Evolutionary conservation across 2,888 invertebrate genomes (phyloP).

Genomic region (Tribolium freemani): DNA sequence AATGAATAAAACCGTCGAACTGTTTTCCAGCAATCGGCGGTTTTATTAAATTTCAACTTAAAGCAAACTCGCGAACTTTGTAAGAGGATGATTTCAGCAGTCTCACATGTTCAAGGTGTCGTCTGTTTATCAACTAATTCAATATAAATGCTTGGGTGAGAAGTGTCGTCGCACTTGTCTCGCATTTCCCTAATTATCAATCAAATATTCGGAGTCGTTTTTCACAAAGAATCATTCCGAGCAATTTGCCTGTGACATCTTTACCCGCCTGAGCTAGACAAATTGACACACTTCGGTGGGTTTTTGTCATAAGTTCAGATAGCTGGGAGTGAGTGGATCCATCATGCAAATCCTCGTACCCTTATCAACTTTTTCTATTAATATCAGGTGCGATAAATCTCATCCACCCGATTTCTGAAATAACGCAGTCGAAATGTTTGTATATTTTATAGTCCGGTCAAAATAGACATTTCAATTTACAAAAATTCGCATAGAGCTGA

Average conservation of each 20-base stretch:
- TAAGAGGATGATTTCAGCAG: background rate
- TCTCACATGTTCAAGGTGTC: background rate
- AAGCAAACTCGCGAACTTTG: background rate
- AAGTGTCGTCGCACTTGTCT: background rate
- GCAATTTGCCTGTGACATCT: too few relatives aligned
- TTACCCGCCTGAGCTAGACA: too few relatives aligned
- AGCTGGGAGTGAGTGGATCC: background rate
- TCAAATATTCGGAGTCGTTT: background rate
- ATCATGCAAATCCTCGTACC: background rate
- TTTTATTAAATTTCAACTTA: slow-evolving; percentile 5
- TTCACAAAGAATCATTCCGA: background rate
- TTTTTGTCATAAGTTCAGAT: too few relatives aligned
- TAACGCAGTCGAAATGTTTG: background rate
- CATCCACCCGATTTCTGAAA: background rate
- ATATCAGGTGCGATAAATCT: background rate
- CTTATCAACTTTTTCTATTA: background rate
- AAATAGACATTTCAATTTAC: too few relatives aligned
- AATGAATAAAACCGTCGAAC: background rate
- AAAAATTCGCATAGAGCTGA: too few relatives aligned
- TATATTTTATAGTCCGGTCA: too few relatives aligned
- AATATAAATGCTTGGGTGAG: background rate
- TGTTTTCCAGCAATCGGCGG: background rate
- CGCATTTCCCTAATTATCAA: background rate
- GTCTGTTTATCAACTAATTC: background rate
- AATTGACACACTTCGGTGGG: too few relatives aligned